These are phyloP conservation scores for Caloenas nicobarica DNA, from an alignment of 2,113 vertebrate species.

Conservation along the genomic window DNA sequence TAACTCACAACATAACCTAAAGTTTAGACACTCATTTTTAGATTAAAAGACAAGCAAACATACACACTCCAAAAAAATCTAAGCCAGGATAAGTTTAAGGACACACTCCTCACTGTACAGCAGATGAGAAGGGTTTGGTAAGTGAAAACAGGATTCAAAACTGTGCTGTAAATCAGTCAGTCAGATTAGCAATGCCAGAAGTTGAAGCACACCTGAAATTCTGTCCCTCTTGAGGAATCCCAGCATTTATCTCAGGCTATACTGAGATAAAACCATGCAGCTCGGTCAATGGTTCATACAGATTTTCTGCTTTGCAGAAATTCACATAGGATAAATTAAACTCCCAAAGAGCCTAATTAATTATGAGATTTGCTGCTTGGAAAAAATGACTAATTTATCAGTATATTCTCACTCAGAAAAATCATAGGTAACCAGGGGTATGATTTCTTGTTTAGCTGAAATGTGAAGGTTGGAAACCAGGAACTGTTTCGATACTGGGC, in stretches of 20 bases:
- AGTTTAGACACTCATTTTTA: not conserved
- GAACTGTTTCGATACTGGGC: not conserved
- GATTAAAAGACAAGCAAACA: not conserved
- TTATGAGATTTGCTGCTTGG: not conserved
- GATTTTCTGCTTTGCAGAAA: not conserved
- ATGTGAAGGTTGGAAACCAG: not conserved
- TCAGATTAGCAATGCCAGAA: not conserved
- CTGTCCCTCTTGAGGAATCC: not conserved
- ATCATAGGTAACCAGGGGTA: not conserved
- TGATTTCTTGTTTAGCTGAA: slow-evolving; percentile 8
- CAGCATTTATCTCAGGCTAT: not conserved
- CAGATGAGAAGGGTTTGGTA: not conserved
- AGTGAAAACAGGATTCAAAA: not conserved
- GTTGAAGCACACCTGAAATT: not conserved
- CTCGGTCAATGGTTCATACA: fast-evolving
- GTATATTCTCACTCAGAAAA: not conserved
- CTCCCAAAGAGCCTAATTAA: not conserved
- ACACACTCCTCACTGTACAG: not conserved
- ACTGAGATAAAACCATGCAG: not conserved
- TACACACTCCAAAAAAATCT: fast-evolving
- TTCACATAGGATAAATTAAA: not conserved
- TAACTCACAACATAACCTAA: not conserved
- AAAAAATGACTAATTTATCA: not conserved
- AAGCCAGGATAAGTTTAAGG: not conserved
- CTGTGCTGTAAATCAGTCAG: not conserved